A percentile compares a stretch with the other conserved stretches of the same genome.
Evolutionary conservation across 1,140 invertebrate genomes (phyloP).

Genomic region (Calliopsis andreniformis): DNA sequence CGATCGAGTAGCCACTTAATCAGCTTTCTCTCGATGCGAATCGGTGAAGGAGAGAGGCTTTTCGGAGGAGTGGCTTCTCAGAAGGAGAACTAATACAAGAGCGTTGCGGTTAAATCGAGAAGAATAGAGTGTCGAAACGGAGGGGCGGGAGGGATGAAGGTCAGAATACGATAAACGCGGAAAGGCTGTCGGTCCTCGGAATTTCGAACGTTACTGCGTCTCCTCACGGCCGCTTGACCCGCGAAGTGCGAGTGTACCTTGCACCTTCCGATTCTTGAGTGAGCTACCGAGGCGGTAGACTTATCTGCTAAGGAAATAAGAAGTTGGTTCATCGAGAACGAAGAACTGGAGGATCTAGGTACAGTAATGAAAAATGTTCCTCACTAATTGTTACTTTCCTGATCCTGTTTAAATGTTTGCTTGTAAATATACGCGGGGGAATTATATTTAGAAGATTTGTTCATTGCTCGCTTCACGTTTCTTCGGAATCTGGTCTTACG

Average conservation of each 20-base stretch:
- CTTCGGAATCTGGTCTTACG: no score
- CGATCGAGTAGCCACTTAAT: constrained; percentile 46
- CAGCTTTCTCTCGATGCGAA: constrained; percentile 41
- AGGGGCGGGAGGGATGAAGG: not conserved
- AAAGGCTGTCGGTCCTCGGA: constrained; percentile 50
- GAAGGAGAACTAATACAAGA: not conserved
- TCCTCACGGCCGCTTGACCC: constrained; percentile 59
- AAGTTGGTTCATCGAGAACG: not conserved
- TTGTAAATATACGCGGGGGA: constrained; percentile 22
- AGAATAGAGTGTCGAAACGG: constrained; percentile 52
- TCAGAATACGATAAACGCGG: not conserved
- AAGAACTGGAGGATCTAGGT: not conserved
- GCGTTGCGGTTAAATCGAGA: constrained; percentile 51
- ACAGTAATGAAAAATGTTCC: constrained; percentile 46
- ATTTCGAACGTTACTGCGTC: constrained; percentile 62
- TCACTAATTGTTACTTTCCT: not conserved
- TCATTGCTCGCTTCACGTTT: constrained; percentile 1
- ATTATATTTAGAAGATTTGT: constrained; percentile 26
- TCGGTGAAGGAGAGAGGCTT: constrained; percentile 48
- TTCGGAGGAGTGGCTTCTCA: constrained; percentile 11
- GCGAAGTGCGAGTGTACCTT: constrained; percentile 53
- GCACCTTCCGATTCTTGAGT: constrained; percentile 57
- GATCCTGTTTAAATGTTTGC: constrained; percentile 23
- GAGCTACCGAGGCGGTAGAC: constrained; percentile 52
- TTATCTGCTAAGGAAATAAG: constrained; percentile 35